Conservation (phyloP, 2,797 vertebrate genomes). For the Leptodon cayanensis region DNA sequence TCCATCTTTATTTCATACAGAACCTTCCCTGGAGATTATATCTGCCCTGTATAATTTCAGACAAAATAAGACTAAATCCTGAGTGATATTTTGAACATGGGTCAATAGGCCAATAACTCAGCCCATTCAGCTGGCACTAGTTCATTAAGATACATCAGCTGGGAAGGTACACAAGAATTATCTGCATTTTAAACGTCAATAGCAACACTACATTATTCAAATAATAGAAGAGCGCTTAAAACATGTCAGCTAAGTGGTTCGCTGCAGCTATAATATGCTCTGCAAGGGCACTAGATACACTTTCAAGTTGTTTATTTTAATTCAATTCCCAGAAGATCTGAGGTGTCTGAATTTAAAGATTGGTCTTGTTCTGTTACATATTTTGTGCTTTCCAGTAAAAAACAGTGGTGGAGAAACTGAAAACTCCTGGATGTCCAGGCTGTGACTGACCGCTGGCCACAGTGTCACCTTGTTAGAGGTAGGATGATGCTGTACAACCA, state of each 20-base stretch:
- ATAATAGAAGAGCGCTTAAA: background rate
- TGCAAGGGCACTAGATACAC: background rate
- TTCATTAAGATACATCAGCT: background rate
- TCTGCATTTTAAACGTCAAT: background rate
- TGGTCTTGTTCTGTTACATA: background rate
- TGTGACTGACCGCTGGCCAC: background rate
- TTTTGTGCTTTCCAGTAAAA: background rate
- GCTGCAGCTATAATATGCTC: background rate
- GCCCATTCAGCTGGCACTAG: background rate
- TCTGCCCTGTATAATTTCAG: background rate
- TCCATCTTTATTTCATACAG: background rate
- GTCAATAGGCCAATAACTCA: background rate
- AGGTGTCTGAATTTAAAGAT: background rate
- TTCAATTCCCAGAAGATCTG: background rate
- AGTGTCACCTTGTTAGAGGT: rapidly evolving
- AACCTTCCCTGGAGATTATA: background rate
- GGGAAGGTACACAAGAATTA: background rate
- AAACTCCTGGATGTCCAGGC: background rate
- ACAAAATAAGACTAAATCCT: background rate
- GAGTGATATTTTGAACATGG: background rate
- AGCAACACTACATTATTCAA: background rate
- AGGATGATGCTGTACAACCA: background rate
- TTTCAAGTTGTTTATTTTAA: background rate
- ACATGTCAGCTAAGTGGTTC: background rate
- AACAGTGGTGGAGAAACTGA: background rate